Evolutionary conservation across 92 coral and sea anemone species (phyloP), one percentile per base, ranked within the genome.

Genomic region (Parazoanthus darwini): DNA sequence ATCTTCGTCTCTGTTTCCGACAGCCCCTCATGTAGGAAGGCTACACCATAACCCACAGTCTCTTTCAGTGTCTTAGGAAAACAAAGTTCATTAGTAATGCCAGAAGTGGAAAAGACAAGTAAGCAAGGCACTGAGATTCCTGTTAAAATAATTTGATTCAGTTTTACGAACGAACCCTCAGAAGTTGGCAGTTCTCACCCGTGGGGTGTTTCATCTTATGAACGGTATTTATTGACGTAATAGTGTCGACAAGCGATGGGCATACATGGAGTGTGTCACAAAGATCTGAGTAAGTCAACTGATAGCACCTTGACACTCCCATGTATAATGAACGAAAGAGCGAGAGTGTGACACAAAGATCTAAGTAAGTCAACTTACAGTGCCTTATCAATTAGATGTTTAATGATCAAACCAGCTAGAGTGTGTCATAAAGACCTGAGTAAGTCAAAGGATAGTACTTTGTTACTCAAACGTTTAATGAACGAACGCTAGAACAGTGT

Each of bases 11-110:
- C 99, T 26, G 92, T 72, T 44, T 97, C 99, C 3, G 99, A 94
- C 89, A 97, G 91, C 42, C 99, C 99, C 72, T 97, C 99, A 85
- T 97, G 99, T n/a, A 97, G 93, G 89, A 92, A 97, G 0, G 99
- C 99, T 72, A 97, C 98, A 25, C 99, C 99, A 91, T 90, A 97
- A 13, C 94, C 90, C 33, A 97, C 93, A 0, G 99, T 97, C 90
- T 97, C 99, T 59, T 97, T 96, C 51, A 97, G 89, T 1, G 99
- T 97, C 99, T 97, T 85, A 8, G n/a, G n/a, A 73, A 48, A 44
- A 70, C 33, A 89, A 13, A 37, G 43, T 74, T 13, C 14, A 54
- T 54, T 11, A 54, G 59, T 11, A 54, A 18, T 54, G 18, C 59
- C 59, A 54, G 20, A 13, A 54, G 2, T 54, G 59, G 18, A 54